phyloP scores from a whole-genome alignment of 2,888 invertebrate species.

The Drosophila quinaria region DNA sequence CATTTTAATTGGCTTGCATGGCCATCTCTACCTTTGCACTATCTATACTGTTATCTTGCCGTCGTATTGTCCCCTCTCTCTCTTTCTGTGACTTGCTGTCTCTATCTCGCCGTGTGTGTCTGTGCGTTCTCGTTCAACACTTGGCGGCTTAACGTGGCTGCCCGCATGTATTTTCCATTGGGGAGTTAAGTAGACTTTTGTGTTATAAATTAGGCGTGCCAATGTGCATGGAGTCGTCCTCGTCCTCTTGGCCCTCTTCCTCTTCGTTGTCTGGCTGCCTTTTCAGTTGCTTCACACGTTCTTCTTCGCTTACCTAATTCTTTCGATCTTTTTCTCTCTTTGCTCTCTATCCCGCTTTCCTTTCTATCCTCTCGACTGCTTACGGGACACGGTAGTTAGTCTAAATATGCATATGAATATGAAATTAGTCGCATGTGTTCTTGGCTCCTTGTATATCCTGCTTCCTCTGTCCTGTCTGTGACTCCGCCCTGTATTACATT shows the following conservation, averaged over 20 bases:
- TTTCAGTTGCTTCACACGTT: constrained; percentile 26
- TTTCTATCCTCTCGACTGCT: constrained; percentile 24
- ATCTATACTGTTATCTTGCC: constrained; percentile 2
- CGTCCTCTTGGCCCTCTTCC: not conserved
- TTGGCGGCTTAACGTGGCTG: constrained; percentile 55
- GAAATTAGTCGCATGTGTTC: constrained; percentile 77
- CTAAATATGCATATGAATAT: constrained; percentile 78
- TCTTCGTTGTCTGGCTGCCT: constrained; percentile 11
- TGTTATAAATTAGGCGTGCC: constrained; percentile 77
- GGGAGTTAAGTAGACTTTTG: constrained; percentile 78
- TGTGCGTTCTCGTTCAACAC: constrained; percentile 11
- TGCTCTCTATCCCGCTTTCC: constrained; percentile 8
- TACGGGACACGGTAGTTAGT: constrained; percentile 63
- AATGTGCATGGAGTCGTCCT: constrained; percentile 61
- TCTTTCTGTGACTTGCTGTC: not conserved
- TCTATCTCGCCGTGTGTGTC: constrained; percentile 9
- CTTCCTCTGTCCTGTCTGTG: constrained; percentile 9
- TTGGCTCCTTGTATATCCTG: constrained; percentile 22
- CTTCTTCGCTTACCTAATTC: constrained; percentile 7
- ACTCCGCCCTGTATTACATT: constrained; percentile 58
- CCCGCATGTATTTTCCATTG: constrained; percentile 46
- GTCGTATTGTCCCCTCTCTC: not conserved
- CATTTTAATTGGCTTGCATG: not conserved
- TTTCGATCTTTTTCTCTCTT: constrained; percentile 11
- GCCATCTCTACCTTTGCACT: constrained; percentile 9